These are phyloP conservation scores for Limnothrissa miodon DNA, from an alignment of 2,113 vertebrate species.

Conservation along the genomic window DNA sequence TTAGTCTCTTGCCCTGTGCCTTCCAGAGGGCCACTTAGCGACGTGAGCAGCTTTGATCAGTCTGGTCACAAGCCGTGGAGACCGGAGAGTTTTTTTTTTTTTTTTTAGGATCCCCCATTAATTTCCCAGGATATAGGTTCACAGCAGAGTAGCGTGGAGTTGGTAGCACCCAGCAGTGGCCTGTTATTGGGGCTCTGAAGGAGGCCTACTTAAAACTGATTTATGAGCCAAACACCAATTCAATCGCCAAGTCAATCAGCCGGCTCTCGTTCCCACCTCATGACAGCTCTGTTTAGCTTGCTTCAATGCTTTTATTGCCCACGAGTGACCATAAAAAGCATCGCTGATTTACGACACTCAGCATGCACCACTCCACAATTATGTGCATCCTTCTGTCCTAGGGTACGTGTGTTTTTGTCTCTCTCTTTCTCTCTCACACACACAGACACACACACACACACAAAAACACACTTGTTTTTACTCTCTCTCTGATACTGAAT, in stretches of 20 bases:
- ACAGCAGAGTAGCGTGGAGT: not conserved
- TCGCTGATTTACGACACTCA: not conserved
- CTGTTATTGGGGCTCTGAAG: not conserved
- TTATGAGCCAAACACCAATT: not conserved
- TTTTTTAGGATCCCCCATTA: not conserved
- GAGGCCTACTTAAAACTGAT: not conserved
- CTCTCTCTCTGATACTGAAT: too few relatives aligned
- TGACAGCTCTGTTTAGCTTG: not conserved
- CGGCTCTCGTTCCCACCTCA: not conserved
- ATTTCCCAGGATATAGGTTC: not conserved
- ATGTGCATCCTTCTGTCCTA: not conserved
- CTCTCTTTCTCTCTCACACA: too few relatives aligned
- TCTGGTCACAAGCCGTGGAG: not conserved
- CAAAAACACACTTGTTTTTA: too few relatives aligned
- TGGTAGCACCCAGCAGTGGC: not conserved
- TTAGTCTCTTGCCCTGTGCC: not conserved
- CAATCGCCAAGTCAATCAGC: not conserved
- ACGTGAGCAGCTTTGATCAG: not conserved
- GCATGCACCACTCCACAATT: not conserved
- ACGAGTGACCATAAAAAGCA: not conserved
- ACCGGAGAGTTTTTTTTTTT: not conserved
- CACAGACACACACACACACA: too few relatives aligned
- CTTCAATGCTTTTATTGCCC: not conserved
- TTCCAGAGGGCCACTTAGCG: not conserved
- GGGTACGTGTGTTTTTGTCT: too few relatives aligned